A percentile compares a stretch with the other conserved stretches of the same genome.
These are phyloP conservation scores for Forficula auricularia DNA, from an alignment of 1,140 invertebrate genomes.

Conservation along the genomic window DNA sequence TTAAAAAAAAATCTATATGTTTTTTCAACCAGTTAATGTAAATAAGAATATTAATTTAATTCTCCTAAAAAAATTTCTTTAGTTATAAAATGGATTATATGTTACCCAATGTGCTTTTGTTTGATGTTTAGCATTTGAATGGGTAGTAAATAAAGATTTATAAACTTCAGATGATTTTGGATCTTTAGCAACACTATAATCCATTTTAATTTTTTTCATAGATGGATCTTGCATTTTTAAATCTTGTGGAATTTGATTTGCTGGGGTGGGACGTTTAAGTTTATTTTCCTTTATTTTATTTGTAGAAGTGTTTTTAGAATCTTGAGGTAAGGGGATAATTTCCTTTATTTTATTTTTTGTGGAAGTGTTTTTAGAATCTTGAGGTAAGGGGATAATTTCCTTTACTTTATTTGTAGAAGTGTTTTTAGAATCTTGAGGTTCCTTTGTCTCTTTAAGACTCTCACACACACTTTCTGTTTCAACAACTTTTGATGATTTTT, in stretches of 20 bases:
- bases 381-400: too few species aligned
- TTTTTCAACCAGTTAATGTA: too few species aligned
- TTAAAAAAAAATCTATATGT: too few species aligned
- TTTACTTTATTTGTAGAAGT: too few species aligned
- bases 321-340: too few species aligned
- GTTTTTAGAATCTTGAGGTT: too few species aligned
- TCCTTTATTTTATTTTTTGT: too few species aligned
- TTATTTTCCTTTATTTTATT: conserved; percentile 19
- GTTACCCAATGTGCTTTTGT: conserved; percentile 90
- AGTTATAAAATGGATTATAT: conserved; percentile 93
- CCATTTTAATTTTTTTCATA: conserved; percentile 54
- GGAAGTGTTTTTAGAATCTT: not conserved
- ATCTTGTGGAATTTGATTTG: conserved; percentile 3
- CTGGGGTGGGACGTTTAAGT: conserved; percentile 8
- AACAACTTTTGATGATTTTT: conserved; percentile 28
- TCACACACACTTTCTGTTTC: conserved; percentile 7
- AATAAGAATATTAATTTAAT: too few species aligned
- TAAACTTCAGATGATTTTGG: conserved; percentile 75
- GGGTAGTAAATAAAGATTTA: conserved; percentile 87
- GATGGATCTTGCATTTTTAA: conserved; percentile 37
- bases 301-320: not conserved
- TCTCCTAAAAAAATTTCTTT: too few species aligned
- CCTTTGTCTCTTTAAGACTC: not conserved
- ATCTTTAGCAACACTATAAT: conserved; percentile 81
- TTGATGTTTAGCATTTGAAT: conserved; percentile 70